phyloP scores from a whole-genome alignment of 92 coral and sea anemone genomes.

The Muricea muricata region DNA sequence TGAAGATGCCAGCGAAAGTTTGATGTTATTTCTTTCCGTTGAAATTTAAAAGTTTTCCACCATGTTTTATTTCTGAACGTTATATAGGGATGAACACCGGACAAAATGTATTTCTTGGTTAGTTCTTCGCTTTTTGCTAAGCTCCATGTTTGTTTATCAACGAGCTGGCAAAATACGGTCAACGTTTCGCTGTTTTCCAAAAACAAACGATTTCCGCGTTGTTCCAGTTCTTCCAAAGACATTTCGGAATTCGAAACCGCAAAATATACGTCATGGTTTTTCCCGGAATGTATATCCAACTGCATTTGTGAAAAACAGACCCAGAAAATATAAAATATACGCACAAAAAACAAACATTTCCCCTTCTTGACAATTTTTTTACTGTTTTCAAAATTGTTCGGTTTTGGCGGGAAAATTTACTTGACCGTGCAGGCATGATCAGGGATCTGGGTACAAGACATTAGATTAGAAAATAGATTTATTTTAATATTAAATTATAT shows the following conservation, averaged over 20 bases:
- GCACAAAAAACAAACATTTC: background rate
- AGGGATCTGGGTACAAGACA: too few species aligned
- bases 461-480: too few species aligned
- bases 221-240: constrained; percentile 21
- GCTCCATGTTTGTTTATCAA: constrained; percentile 75
- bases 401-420: constrained; percentile 12
- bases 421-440: background rate
- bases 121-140: constrained; percentile 66
- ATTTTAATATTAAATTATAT: too few species aligned
- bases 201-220: constrained; percentile 68
- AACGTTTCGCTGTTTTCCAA: constrained; percentile 54
- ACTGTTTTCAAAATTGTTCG: background rate
- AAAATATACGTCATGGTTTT: constrained; percentile 11
- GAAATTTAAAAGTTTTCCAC: constrained; percentile 72
- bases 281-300: constrained; percentile 21
- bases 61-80: constrained; percentile 77
- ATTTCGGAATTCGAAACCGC: constrained; percentile 34
- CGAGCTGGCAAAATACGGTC: constrained; percentile 75
- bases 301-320: background rate
- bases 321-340: background rate
- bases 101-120: constrained; percentile 68
- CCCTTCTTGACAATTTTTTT: constrained; percentile 1
- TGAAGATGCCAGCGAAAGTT: constrained; percentile 27
- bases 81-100: constrained; percentile 83
- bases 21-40: background rate